These are phyloP conservation scores for Apaloderma vittatum DNA, from an alignment of 2,113 vertebrate species.

Conservation along the genomic window DNA sequence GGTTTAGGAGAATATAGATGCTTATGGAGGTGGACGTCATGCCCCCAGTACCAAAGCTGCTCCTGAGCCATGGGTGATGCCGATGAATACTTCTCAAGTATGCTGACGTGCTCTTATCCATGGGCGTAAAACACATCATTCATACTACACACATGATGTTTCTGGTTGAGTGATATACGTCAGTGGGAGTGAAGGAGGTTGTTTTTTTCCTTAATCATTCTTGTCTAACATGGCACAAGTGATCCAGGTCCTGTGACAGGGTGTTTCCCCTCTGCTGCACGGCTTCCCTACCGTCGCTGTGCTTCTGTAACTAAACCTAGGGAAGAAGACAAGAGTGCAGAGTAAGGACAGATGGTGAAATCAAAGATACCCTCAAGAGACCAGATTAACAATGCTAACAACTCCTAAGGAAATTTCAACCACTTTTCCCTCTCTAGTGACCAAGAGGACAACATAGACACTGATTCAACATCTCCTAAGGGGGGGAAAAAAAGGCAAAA, in stretches of 20 bases:
- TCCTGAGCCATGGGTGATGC: background rate
- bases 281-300: background rate
- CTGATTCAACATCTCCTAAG: background rate
- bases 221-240: background rate
- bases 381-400: background rate
- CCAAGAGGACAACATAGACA: background rate
- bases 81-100: background rate
- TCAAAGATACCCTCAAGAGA: background rate
- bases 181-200: background rate
- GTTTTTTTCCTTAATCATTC: background rate
- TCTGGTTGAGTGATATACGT: background rate
- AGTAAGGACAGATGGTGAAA: background rate
- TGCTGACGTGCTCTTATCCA: background rate
- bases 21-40: background rate
- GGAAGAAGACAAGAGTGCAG: background rate
- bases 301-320: background rate
- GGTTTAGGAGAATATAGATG: background rate
- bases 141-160: accelerated
- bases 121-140: background rate
- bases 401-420: background rate
- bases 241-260: background rate
- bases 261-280: background rate
- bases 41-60: background rate
- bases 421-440: background rate
- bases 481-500: accelerated